These are phyloP conservation scores for Anthophora plumipes DNA, from an alignment of 2,888 invertebrate genomes.

Conservation along the genomic window DNA sequence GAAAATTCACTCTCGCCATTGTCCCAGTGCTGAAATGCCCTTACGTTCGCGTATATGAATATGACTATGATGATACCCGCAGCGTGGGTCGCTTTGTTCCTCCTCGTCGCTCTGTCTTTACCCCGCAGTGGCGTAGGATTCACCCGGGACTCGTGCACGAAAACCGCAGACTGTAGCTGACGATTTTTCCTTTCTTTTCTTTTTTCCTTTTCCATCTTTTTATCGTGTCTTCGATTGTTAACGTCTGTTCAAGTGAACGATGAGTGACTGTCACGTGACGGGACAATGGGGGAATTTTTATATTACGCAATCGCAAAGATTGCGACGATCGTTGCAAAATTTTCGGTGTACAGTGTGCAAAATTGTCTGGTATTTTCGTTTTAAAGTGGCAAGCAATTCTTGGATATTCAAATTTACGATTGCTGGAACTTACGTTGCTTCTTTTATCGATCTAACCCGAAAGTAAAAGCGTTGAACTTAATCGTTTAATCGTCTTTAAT, in stretches of 20 bases:
- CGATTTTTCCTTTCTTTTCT: neutral
- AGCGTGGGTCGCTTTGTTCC: constrained; percentile 81
- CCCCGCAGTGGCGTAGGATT: constrained; percentile 67
- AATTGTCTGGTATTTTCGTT: too few relatives aligned
- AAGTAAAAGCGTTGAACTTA: too few relatives aligned
- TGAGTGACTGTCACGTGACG: neutral
- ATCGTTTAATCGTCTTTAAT: too few relatives aligned
- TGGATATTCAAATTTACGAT: too few relatives aligned
- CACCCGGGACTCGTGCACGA: constrained; percentile 4
- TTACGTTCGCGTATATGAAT: constrained; percentile 75
- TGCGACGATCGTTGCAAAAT: neutral
- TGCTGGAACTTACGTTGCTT: too few relatives aligned
- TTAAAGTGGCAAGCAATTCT: too few relatives aligned
- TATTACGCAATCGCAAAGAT: neutral
- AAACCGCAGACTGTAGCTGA: constrained; percentile 1
- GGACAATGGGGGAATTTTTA: neutral
- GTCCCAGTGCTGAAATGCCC: constrained; percentile 72
- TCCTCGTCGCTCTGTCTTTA: constrained; percentile 65
- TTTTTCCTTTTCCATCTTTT: neutral
- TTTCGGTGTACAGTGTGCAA: neutral
- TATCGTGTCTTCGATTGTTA: neutral
- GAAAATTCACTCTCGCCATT: constrained; percentile 52
- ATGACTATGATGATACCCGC: constrained; percentile 76
- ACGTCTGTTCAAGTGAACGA: neutral
- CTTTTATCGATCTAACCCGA: too few relatives aligned